Evolutionary conservation across 2,797 vertebrate genomes (phyloP).

Genomic region (Caiman crocodilus): DNA sequence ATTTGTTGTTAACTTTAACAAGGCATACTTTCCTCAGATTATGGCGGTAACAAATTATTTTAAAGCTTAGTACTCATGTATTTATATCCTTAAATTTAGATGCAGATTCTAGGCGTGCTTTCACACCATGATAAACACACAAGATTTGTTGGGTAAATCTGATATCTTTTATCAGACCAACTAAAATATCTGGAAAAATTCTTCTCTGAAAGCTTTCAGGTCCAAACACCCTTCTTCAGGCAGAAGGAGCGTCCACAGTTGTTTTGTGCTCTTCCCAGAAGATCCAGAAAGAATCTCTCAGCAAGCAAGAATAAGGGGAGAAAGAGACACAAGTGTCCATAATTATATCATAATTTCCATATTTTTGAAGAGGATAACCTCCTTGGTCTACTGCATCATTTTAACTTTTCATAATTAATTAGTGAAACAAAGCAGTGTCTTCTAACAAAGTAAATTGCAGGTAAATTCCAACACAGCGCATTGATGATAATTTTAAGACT

Average conservation of each 20-base stretch:
- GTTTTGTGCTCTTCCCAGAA: too few relatives aligned
- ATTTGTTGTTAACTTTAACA: constrained; percentile 46
- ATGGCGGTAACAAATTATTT: constrained; percentile 39
- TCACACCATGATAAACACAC: background rate
- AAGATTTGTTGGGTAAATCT: background rate
- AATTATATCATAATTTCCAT: constrained; percentile 5
- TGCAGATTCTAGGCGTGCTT: background rate
- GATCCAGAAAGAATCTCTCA: background rate
- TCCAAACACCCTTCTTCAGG: too few relatives aligned
- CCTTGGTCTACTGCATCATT: background rate
- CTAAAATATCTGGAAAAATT: too few relatives aligned
- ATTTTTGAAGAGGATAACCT: background rate
- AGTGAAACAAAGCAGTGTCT: background rate
- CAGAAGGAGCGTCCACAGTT: too few relatives aligned
- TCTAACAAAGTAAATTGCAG: constrained; percentile 1
- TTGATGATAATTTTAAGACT: background rate
- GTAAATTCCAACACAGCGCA: background rate
- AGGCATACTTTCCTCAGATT: constrained; percentile 43
- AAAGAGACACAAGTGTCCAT: background rate
- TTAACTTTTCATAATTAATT: background rate
- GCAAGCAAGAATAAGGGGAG: constrained; percentile 7
- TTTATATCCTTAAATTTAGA: background rate
- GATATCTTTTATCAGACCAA: too few relatives aligned
- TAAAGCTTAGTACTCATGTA: background rate
- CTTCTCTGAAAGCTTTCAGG: too few relatives aligned